Evolutionary conservation across 1,140 invertebrate species (phyloP).

Genomic region (Leptoteleia sp.): DNA sequence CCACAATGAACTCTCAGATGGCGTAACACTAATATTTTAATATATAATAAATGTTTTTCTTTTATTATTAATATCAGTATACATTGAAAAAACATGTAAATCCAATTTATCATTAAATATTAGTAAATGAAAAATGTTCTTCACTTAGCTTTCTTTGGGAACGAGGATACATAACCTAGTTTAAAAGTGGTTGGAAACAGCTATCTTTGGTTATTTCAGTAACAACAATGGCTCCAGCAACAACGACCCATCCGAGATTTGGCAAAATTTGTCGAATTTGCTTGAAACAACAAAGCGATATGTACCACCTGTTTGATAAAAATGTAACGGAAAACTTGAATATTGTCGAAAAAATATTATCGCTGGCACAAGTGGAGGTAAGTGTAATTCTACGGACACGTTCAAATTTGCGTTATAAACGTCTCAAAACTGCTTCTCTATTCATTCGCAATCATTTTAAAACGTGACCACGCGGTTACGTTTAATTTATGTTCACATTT

Average conservation of each 20-base stretch:
- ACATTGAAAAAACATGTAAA: too few relatives aligned
- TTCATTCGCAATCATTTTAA: conserved; percentile 31
- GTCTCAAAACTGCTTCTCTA: conserved; percentile 2
- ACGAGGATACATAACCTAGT: not conserved
- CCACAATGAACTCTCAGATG: too few relatives aligned
- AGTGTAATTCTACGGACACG: conserved; percentile 50
- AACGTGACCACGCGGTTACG: conserved; percentile 45
- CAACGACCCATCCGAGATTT: conserved; percentile 31
- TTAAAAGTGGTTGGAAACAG: not conserved
- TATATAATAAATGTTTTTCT: too few relatives aligned
- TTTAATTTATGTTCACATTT: conserved; percentile 31
- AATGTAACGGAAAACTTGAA: conserved; percentile 6
- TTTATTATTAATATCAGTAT: too few relatives aligned
- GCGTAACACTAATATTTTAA: too few relatives aligned
- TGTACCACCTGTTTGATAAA: conserved; percentile 59
- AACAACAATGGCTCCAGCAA: conserved; percentile 19
- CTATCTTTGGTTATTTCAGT: not conserved
- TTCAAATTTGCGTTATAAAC: conserved; percentile 46
- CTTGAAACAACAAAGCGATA: conserved; percentile 57
- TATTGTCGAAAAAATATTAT: conserved; percentile 63
- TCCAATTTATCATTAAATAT: too few relatives aligned
- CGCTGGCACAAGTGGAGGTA: conserved; percentile 69
- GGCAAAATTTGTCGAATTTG: conserved; percentile 70
- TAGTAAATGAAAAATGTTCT: too few relatives aligned
- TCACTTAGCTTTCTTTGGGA: too few relatives aligned